A percentile compares a stretch with the other conserved stretches of the same genome.
Conservation (phyloP, 2,888 invertebrate genomes). For the Stenichneumon culpator region DNA sequence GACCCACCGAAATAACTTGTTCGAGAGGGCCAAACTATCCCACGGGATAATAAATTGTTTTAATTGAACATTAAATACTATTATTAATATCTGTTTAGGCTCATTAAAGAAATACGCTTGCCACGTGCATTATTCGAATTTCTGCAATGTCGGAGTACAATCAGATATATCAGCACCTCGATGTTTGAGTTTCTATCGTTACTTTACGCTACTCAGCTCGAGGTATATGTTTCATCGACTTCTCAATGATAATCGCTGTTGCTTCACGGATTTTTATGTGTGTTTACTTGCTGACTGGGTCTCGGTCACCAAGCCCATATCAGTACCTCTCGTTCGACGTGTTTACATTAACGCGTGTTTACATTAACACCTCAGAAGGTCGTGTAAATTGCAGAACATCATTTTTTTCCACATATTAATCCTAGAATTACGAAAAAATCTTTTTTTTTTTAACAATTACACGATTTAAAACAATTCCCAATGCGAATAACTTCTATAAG, state of each 20-base stretch:
- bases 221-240: constrained; percentile 27
- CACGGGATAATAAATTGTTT: constrained; percentile 41
- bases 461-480: too few species aligned
- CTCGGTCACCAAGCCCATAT: constrained; percentile 48
- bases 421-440: not conserved
- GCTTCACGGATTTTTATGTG: constrained; percentile 5
- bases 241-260: constrained; percentile 25
- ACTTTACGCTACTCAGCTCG: constrained; percentile 16
- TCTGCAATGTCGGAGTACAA: not conserved
- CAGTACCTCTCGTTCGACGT: constrained; percentile 41
- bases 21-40: constrained; percentile 12
- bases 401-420: not conserved
- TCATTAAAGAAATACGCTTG: not conserved
- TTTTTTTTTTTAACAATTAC: too few species aligned
- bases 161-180: constrained; percentile 13
- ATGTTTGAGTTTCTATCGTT: constrained; percentile 13
- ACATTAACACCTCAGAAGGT: not conserved
- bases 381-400: not conserved
- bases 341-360: constrained; percentile 43
- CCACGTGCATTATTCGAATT: not conserved
- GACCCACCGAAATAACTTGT: constrained; percentile 60
- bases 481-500: too few species aligned
- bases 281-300: constrained; percentile 50
- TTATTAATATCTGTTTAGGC: constrained; percentile 10
- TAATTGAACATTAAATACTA: constrained; percentile 29